Evolutionary conservation across 1,140 invertebrate genomes (phyloP).

Genomic region (Orussus abietinus): DNA sequence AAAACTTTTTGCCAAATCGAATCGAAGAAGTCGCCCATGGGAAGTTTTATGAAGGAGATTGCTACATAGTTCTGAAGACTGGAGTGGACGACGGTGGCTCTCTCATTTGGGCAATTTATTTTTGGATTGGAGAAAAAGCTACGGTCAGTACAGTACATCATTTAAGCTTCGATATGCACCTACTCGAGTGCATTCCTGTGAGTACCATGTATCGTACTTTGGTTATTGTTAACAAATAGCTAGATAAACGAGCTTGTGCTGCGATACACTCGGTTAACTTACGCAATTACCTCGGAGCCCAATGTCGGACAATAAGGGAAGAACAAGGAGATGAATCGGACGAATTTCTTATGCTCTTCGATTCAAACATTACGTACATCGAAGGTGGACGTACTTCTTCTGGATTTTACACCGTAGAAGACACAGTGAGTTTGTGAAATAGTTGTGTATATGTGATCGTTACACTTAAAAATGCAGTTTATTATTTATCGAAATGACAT

Average conservation of each 20-base stretch:
- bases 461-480: too few relatives aligned
- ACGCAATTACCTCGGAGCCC: slow-evolving; percentile 90
- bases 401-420: slow-evolving; percentile 97
- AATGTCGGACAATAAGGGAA: slow-evolving; percentile 95
- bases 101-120: slow-evolving; percentile 93
- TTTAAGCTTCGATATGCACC: too few relatives aligned
- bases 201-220: slow-evolving; percentile 5
- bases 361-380: slow-evolving; percentile 90
- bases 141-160: slow-evolving; percentile 64
- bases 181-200: too few relatives aligned
- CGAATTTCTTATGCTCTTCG: slow-evolving; percentile 92
- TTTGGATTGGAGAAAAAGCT: slow-evolving; percentile 97
- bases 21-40: slow-evolving; percentile 90
- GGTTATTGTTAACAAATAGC: slow-evolving; percentile 49
- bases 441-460: too few relatives aligned
- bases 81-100: slow-evolving; percentile 80
- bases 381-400: slow-evolving; percentile 94
- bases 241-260: slow-evolving; percentile 97
- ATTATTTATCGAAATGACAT: too few relatives aligned
- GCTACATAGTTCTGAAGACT: slow-evolving; percentile 96
- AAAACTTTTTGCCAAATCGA: slow-evolving; percentile 96
- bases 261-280: slow-evolving; percentile 99
- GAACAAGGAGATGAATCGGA: slow-evolving; percentile 96
- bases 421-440: slow-evolving; percentile 72
- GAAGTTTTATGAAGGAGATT: slow-evolving; percentile 99